A percentile compares a stretch with the other conserved stretches of the same genome.
phyloP scores from a whole-genome alignment of 2,888 invertebrate genomes.

The Tanytarsus gracilentus region DNA sequence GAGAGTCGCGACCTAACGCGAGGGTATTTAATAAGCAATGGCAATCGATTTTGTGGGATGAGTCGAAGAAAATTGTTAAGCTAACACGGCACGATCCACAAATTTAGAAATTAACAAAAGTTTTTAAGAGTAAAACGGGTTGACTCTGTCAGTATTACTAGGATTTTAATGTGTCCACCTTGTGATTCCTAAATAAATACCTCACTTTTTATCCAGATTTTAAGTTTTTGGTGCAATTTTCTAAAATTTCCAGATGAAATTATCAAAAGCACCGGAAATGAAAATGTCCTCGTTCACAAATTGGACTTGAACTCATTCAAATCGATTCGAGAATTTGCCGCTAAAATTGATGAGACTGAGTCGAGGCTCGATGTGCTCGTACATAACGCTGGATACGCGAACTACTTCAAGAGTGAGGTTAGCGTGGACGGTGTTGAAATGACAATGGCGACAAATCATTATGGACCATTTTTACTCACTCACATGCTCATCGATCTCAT shows the following conservation, averaged over 20 bases:
- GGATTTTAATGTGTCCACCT: too few species aligned
- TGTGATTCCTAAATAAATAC: background rate
- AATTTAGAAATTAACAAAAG: too few species aligned
- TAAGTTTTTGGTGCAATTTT: too few species aligned
- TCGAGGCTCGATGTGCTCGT: slow-evolving; percentile 67
- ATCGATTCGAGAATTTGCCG: slow-evolving; percentile 75
- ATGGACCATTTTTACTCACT: slow-evolving; percentile 87
- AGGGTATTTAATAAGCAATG: slow-evolving; percentile 58
- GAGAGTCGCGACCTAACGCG: slow-evolving; percentile 52
- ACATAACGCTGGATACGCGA: slow-evolving; percentile 81
- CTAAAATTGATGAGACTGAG: slow-evolving; percentile 65
- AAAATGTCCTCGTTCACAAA: slow-evolving; percentile 61
- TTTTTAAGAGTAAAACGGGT: too few species aligned
- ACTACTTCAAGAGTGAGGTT: slow-evolving; percentile 55
- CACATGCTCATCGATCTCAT: slow-evolving; percentile 75
- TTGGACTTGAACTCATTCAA: slow-evolving; percentile 68
- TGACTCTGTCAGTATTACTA: too few species aligned
- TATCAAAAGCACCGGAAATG: slow-evolving; percentile 57
- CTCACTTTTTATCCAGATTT: background rate
- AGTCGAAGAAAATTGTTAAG: slow-evolving; percentile 65
- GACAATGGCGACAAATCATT: slow-evolving; percentile 89
- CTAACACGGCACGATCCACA: slow-evolving; percentile 61
- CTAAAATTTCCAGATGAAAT: slow-evolving; percentile 65
- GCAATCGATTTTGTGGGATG: slow-evolving; percentile 76
- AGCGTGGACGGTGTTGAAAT: slow-evolving; percentile 78